phyloP scores from a whole-genome alignment of 2,797 vertebrate species.

The Crenichthys baileyi region DNA sequence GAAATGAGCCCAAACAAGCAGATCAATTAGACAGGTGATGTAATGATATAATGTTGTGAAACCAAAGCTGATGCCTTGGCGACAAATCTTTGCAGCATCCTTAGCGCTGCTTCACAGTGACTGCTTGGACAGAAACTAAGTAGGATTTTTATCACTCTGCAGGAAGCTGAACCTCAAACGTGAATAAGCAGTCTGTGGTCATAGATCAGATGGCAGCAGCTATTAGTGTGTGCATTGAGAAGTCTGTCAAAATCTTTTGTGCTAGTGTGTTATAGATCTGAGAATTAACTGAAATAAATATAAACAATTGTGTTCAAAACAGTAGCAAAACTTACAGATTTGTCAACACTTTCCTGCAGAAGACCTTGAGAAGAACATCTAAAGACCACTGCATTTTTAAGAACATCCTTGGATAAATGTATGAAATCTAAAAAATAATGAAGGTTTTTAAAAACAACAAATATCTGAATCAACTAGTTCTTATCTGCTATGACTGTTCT shows the following conservation, averaged over 20 bases:
- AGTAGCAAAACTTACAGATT: background rate
- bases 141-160: constrained; percentile 41
- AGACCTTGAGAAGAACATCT: background rate
- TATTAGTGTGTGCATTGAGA: constrained; percentile 5
- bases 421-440: background rate
- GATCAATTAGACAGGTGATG: constrained; percentile 78
- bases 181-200: constrained; percentile 13
- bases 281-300: background rate
- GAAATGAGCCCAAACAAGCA: constrained; percentile 72
- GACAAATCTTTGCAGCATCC: constrained; percentile 46
- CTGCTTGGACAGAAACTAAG: constrained; percentile 45
- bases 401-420: background rate
- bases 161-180: constrained; percentile 40
- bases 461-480: too few relatives aligned
- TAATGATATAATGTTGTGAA: constrained; percentile 79
- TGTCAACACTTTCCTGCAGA: background rate
- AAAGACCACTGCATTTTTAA: background rate
- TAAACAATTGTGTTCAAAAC: too few relatives aligned
- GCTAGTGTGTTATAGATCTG: constrained; percentile 35
- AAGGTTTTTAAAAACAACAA: background rate
- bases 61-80: constrained; percentile 58
- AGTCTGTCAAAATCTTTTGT: constrained; percentile 43
- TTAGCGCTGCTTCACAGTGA: constrained; percentile 43
- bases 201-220: constrained; percentile 35
- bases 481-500: too few relatives aligned